phyloP scores from a whole-genome alignment of 2,797 vertebrate genomes.

The Chloroceryle inda region DNA sequence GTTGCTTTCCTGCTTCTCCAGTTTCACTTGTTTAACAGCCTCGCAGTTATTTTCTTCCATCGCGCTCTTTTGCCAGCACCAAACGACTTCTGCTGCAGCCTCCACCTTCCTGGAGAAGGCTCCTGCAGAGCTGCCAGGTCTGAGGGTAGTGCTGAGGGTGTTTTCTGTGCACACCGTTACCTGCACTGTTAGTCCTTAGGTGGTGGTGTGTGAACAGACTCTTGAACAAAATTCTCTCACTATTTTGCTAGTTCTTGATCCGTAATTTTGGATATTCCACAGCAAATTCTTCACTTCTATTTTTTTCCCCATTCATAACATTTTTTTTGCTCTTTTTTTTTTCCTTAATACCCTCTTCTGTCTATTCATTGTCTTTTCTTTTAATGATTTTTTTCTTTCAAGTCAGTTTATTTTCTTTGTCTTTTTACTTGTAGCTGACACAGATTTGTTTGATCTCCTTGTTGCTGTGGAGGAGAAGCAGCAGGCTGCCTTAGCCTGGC shows the following conservation, averaged over 20 bases:
- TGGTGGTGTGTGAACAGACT: background rate
- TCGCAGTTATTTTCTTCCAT: background rate
- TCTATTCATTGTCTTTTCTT: fast-evolving
- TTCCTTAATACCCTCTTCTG: background rate
- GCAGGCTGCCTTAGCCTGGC: background rate
- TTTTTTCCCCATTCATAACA: background rate
- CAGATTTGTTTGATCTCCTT: no score
- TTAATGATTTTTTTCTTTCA: no score
- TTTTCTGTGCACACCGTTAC: fast-evolving
- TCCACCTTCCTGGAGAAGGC: background rate
- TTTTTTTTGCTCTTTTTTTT: background rate
- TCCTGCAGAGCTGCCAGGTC: fast-evolving
- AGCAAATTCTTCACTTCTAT: background rate
- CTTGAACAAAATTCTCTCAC: background rate
- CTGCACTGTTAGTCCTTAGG: background rate
- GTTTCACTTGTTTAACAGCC: background rate
- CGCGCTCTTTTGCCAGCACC: background rate
- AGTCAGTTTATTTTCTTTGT: background rate
- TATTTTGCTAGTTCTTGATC: background rate
- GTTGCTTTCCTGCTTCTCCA: background rate
- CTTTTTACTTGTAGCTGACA: background rate
- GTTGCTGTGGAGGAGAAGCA: background rate
- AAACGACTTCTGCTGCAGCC: background rate
- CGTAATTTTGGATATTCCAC: background rate
- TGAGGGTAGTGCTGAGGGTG: background rate